phyloP scores from a whole-genome alignment of 1,140 invertebrate genomes.

The Zophobas atratus region DNA sequence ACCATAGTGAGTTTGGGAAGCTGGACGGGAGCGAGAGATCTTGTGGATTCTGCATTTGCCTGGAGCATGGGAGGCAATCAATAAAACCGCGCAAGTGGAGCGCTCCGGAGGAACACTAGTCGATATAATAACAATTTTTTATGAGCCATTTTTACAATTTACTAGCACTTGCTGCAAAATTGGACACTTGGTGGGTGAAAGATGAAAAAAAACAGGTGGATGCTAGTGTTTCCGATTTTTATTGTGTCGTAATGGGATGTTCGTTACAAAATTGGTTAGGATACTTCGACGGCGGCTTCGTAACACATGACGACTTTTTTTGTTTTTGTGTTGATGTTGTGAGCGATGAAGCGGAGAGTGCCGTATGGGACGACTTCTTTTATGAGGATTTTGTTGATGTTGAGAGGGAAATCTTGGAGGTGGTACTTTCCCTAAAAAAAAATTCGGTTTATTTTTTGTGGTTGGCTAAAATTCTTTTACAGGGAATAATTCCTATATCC shows the following conservation, averaged over 20 bases:
- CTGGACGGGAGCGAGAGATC: slow-evolving; percentile 29
- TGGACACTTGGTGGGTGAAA: neutral
- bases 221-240: neutral
- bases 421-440: too few relatives aligned
- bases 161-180: slow-evolving; percentile 2
- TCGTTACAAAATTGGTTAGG: neutral
- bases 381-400: slow-evolving; percentile 14
- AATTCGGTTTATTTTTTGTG: too few relatives aligned
- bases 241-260: neutral
- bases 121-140: slow-evolving; percentile 11
- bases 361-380: slow-evolving; percentile 12
- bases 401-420: too few relatives aligned
- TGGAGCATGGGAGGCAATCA: slow-evolving; percentile 29
- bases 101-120: neutral
- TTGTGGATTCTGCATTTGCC: slow-evolving; percentile 30
- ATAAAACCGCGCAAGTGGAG: slow-evolving; percentile 39
- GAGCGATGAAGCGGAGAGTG: neutral
- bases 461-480: too few relatives aligned
- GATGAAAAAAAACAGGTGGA: neutral
- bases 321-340: neutral
- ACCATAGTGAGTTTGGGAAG: slow-evolving; percentile 16
- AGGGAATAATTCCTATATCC: too few relatives aligned
- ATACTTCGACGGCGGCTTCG: slow-evolving; percentile 16
- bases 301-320: neutral
- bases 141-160: slow-evolving; percentile 12